Evolutionary conservation across 2,888 invertebrate species (phyloP), one percentile per base, ranked within the genome.

Genomic region (Mystacides longicornis): DNA sequence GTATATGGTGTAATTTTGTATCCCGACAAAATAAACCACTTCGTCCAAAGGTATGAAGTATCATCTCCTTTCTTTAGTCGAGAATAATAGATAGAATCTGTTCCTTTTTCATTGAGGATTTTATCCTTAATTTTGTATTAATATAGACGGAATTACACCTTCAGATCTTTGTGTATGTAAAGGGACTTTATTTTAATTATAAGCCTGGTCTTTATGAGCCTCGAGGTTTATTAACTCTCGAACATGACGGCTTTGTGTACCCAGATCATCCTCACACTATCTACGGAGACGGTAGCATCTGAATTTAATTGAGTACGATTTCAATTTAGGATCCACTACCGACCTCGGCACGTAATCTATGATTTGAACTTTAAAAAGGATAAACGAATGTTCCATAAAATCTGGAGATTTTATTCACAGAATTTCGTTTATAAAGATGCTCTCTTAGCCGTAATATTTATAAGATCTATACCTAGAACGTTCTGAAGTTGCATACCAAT

Each of bases 181-280:
- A 54, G 54, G 37, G 52, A 47, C 54, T 54, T 54, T 50, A 50
- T 52, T 60, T 60, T 60, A 60, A 60, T 60, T 60, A 60, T 60
- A 60, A 58, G 56, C 56, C 55, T 53, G 55, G 52, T 56, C 53
- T 60, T 60, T 60, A 60, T 60, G 56, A 51, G 48, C 53, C 58
- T 52, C 49, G 49, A 49, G 52, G 53, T 56, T 56, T 56, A 56
- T 56, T 46, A 42, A 49, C 50, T 43, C 54, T 43, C 37, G 14
- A 27, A 21, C 50, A 23, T 18, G 37, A 54, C n/a, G n/a, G n/a
- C n/a, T n/a, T n/a, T n/a, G n/a, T n/a, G n/a, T n/a, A n/a, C n/a
- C n/a, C n/a, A n/a, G n/a, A n/a, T n/a, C n/a, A n/a, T n/a, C n/a
- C n/a, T n/a, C n/a, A n/a, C n/a, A n/a, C 49, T 16, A 49, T 31